Evolutionary conservation across 2,113 vertebrate genomes (phyloP), one percentile per base, ranked within the genome.

Genomic region (Scartelaos histophorus): DNA sequence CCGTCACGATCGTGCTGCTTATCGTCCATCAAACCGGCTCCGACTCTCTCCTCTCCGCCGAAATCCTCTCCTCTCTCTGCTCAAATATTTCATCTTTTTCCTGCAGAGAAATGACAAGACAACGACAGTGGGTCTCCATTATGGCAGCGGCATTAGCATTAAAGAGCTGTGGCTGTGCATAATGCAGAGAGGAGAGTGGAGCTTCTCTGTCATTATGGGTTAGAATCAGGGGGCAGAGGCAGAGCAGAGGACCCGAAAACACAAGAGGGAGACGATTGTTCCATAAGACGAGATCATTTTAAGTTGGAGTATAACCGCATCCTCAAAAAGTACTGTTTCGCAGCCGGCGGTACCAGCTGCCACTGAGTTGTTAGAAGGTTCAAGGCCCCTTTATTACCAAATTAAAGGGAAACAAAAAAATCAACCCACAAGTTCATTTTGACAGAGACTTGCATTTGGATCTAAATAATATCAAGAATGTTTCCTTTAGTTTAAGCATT

Each of bases 111-210:
- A 73, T 84, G 74, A 84, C 45, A 66, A 84, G 85, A 73, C 76
- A 65, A 74, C 67, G 71, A 75, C 81, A 79, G 73, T 83, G 84
- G 74, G 69, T 84, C 81, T 85, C 78, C 72, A 71, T 80, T 74
- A 47, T 56, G 61, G 34, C 19, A 25, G 75, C 43, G 62, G 17
- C 71, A 78, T 81, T 81, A 80, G 73, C 79, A 82, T 73, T 57
- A 84, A 76, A 77, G 65, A 10, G 43, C 73, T 81, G 62, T 76
- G 80, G 73, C 47, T 46, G 75, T 84, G 74, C 78, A 83, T 90
- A 85, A 91, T 81, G 81, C 70, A 76, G 78, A 78, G 76, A 74
- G 78, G 86, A 74, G 81, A 82, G 78, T 75, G 73, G 81, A 78
- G 89, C 82, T 13, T 70, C 17, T 38, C 25, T 73, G 89, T 89